A percentile compares a stretch with the other conserved stretches of the same genome.
These are phyloP conservation scores for Solea senegalensis DNA, from an alignment of 2,113 vertebrate genomes.

Conservation along the genomic window DNA sequence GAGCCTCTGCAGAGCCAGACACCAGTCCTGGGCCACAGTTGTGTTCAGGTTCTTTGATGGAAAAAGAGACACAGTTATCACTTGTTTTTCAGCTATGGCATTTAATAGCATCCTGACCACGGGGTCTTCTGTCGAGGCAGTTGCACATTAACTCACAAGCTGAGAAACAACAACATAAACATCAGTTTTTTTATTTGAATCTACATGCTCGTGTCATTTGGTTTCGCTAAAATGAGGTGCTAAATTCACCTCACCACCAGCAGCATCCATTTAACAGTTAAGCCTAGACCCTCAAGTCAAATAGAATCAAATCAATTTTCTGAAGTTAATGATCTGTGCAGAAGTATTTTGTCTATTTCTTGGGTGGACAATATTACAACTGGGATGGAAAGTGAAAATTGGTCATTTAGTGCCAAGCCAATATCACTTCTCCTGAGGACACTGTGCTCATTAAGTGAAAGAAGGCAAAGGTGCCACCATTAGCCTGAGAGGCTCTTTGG, in stretches of 20 bases:
- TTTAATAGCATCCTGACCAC: background rate
- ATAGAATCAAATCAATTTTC: constrained; percentile 68
- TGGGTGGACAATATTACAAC: constrained; percentile 48
- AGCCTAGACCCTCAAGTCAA: constrained; percentile 61
- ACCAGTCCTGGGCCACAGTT: constrained; percentile 95
- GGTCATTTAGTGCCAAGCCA: constrained; percentile 42
- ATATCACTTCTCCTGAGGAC: constrained; percentile 54
- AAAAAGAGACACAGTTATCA: constrained; percentile 44
- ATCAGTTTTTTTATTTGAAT: constrained; percentile 7
- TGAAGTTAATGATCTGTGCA: constrained; percentile 64
- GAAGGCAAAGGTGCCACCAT: constrained; percentile 55
- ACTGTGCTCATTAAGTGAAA: constrained; percentile 45
- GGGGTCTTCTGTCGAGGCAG: background rate
- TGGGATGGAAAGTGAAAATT: constrained; percentile 42
- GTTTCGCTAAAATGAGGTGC: constrained; percentile 36
- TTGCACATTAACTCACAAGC: background rate
- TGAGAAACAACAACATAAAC: background rate
- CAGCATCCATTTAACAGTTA: constrained; percentile 46
- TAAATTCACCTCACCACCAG: constrained; percentile 37
- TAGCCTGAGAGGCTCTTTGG: constrained; percentile 64
- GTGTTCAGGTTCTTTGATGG: constrained; percentile 91
- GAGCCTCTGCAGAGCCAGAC: constrained; percentile 92
- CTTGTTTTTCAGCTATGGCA: constrained; percentile 11
- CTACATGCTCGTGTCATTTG: constrained; percentile 12
- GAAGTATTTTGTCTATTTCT: constrained; percentile 57